These are phyloP conservation scores for Belgica antarctica DNA, from an alignment of 2,888 invertebrate genomes.

Conservation along the genomic window DNA sequence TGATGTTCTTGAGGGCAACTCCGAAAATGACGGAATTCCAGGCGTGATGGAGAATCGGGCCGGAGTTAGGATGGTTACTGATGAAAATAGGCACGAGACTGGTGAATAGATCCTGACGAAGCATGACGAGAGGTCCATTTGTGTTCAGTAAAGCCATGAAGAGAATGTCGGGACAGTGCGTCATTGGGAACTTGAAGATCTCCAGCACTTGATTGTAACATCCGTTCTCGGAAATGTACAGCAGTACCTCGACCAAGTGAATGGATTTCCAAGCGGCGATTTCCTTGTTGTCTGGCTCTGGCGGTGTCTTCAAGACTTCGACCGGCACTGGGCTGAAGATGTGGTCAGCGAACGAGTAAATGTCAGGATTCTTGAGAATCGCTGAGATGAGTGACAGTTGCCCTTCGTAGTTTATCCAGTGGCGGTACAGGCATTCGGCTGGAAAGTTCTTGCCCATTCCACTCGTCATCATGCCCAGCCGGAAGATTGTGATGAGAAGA, in stretches of 20 bases:
- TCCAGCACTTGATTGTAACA: slow-evolving; percentile 76
- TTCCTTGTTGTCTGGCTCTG: slow-evolving; percentile 93
- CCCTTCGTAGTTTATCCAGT: slow-evolving; percentile 92
- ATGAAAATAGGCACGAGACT: slow-evolving; percentile 90
- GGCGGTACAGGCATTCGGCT: slow-evolving; percentile 82
- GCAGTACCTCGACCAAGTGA: slow-evolving; percentile 82
- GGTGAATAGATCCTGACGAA: slow-evolving; percentile 82
- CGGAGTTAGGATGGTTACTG: slow-evolving; percentile 93
- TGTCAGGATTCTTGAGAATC: slow-evolving; percentile 85
- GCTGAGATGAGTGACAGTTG: slow-evolving; percentile 85
- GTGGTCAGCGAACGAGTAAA: slow-evolving; percentile 92
- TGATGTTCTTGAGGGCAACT: slow-evolving; percentile 69
- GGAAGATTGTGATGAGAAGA: slow-evolving; percentile 77
- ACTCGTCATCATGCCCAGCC: slow-evolving; percentile 74
- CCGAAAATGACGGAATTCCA: slow-evolving; percentile 81
- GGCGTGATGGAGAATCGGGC: slow-evolving; percentile 91
- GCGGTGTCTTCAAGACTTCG: slow-evolving; percentile 88
- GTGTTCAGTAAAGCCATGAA: slow-evolving; percentile 86
- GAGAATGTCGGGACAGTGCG: slow-evolving; percentile 92
- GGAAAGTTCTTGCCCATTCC: slow-evolving; percentile 74
- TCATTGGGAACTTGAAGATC: slow-evolving; percentile 85
- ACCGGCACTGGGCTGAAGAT: slow-evolving; percentile 82
- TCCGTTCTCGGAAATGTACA: slow-evolving; percentile 84
- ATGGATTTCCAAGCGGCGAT: slow-evolving; percentile 90
- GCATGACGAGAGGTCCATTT: slow-evolving; percentile 71